Conservation (phyloP, 2,888 invertebrate species). For the Cacoxenus indagator region DNA sequence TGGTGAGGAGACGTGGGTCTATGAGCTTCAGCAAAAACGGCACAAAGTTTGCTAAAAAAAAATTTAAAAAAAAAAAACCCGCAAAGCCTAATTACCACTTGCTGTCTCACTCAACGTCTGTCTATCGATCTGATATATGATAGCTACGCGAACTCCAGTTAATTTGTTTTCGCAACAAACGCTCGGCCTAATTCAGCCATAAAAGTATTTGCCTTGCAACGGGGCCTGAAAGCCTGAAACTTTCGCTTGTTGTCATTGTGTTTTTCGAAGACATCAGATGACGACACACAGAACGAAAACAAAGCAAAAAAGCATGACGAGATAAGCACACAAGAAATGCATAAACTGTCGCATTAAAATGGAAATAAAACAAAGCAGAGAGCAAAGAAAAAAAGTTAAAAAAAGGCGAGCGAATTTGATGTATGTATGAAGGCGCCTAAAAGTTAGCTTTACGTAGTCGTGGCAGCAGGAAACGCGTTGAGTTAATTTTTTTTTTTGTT, state of each 20-base stretch:
- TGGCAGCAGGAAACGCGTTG: too few species aligned
- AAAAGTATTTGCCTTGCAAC: background rate
- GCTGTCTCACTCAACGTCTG: background rate
- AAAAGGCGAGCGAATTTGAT: background rate
- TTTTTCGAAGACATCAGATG: background rate
- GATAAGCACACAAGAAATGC: background rate
- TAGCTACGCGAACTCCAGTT: background rate
- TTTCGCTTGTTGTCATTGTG: background rate
- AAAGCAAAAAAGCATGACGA: background rate
- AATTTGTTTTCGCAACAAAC: conserved; percentile 15
- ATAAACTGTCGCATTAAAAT: background rate
- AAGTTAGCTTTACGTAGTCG: background rate
- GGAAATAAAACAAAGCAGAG: background rate
- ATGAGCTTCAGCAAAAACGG: too few species aligned
- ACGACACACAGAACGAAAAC: background rate
- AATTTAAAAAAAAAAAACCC: too few species aligned
- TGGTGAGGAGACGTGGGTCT: too few species aligned
- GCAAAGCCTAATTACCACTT: too few species aligned
- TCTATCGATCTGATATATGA: background rate
- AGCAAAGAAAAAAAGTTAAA: background rate
- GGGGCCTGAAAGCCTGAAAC: background rate
- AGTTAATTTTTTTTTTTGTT: too few species aligned
- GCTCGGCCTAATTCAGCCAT: background rate
- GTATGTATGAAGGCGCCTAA: background rate
- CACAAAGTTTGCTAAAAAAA: too few species aligned